phyloP scores from a whole-genome alignment of 1,140 invertebrate genomes.

The Lepidurus apus region DNA sequence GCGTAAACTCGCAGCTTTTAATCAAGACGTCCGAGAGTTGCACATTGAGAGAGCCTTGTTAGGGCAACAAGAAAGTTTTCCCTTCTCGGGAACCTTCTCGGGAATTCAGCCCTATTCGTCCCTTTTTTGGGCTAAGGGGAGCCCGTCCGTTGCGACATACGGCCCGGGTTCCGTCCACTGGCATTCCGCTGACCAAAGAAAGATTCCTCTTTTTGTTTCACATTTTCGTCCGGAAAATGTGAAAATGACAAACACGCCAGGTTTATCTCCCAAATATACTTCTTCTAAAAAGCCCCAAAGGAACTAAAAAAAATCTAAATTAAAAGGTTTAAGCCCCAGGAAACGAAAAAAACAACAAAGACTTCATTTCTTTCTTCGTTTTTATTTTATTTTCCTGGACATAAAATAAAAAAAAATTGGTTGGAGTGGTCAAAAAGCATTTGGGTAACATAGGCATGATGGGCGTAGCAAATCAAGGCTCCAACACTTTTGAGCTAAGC shows the following conservation, averaged over 20 bases:
- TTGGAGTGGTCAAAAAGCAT: background rate
- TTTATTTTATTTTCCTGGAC: background rate
- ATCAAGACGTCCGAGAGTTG: constrained; percentile 15
- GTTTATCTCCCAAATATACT: too few relatives aligned
- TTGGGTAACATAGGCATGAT: background rate
- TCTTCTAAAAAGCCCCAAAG: too few relatives aligned
- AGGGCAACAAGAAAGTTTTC: background rate
- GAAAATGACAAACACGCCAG: too few relatives aligned
- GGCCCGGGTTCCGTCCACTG: background rate
- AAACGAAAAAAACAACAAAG: background rate
- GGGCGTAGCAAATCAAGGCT: constrained; percentile 3
- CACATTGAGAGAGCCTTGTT: background rate
- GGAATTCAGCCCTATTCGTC: background rate
- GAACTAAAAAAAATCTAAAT: too few relatives aligned
- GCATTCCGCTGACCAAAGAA: background rate
- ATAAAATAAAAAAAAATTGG: background rate
- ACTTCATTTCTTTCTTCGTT: background rate
- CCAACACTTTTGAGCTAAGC: constrained; percentile 4
- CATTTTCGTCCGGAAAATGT: too few relatives aligned
- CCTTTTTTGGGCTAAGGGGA: background rate
- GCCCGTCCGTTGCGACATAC: background rate
- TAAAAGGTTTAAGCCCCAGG: too few relatives aligned
- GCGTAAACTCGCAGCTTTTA: constrained; percentile 5
- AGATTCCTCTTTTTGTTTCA: too few relatives aligned
- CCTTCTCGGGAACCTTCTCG: background rate